Evolutionary conservation across 2,113 vertebrate species (phyloP).

Genomic region (Ahaetulla prasina): DNA sequence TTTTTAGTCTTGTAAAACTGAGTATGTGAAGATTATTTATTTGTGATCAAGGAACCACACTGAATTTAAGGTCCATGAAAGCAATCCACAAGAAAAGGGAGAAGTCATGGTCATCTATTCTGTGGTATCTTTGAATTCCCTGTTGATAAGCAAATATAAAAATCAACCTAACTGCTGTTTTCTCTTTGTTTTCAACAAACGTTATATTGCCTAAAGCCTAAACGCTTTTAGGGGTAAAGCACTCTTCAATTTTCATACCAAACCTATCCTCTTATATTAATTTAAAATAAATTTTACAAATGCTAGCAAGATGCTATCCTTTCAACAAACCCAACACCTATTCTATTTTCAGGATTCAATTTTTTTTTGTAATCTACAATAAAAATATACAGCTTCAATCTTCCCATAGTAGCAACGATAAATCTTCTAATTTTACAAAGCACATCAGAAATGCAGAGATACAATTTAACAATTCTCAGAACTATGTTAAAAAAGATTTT

Average conservation of each 20-base stretch:
- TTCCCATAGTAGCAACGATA: not conserved
- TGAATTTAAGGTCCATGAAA: not conserved
- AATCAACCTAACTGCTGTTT: constrained; percentile 11
- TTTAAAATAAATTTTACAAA: not conserved
- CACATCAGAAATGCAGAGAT: not conserved
- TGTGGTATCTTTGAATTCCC: not conserved
- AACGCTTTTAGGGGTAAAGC: not conserved
- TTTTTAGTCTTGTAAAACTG: not conserved
- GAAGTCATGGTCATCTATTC: not conserved
- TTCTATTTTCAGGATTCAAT: not conserved
- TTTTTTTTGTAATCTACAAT: not conserved
- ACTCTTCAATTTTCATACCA: not conserved
- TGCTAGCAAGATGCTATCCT: not conserved
- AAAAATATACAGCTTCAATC: not conserved
- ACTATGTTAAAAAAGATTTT: not conserved
- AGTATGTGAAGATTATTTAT: not conserved
- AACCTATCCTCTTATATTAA: not conserved
- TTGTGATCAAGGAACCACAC: not conserved
- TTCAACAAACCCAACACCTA: not conserved
- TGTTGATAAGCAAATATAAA: not conserved
- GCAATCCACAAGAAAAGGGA: not conserved
- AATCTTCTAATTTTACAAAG: not conserved
- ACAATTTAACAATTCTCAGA: not conserved
- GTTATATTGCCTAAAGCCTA: not conserved
- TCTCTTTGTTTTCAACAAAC: not conserved